Evolutionary conservation across 2,797 vertebrate species (phyloP), one percentile per base, ranked within the genome.

Genomic region (Crenichthys baileyi): DNA sequence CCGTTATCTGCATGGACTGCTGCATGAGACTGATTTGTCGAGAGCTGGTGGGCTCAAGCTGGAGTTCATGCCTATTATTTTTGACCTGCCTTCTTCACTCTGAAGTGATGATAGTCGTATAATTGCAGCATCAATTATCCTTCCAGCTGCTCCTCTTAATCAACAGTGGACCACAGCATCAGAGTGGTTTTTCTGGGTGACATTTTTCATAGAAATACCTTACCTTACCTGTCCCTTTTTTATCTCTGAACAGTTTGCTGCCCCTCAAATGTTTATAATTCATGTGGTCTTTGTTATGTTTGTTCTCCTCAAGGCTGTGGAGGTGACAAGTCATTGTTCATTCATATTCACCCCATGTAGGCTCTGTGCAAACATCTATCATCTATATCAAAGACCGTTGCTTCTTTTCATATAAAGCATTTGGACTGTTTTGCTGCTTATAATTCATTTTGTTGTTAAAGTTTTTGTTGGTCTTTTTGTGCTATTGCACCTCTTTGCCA

Each of bases 271-370:
- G 79, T 74, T 78, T 73, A 58, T 73, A 70, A 75, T 70, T 87
- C 18, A 80, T 80, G 82, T 78, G 83, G 68, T 83, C 82, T 86
- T 70, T 86, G 75, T 87, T 22, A 24, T 83, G 76, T 90, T 87
- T 79, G 72, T 85, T 80, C 70, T 61, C 83, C 70, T 79, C 73
- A 76, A 84, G 78, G 83, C 83, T 82, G 83, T 85, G 74, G 79
- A 87, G 79, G 76, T 81, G 88, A 82, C 89, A 82, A 85, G 78
- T 89, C 89, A 90, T 79, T 79, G 77, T 83, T 86, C 86, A 92
- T 92, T 89, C 90, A 93, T 88, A 80, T 85, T 85, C 93, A 91
- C 53, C 80, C 77, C 91, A 90, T 92, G 24, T 70, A 79, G 77
- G 44, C 73, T 61, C 75, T 85, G 78, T 85, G 73, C 79, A 92